Evolutionary conservation across 2,797 vertebrate genomes (phyloP).

Genomic region (Poecile montanus): DNA sequence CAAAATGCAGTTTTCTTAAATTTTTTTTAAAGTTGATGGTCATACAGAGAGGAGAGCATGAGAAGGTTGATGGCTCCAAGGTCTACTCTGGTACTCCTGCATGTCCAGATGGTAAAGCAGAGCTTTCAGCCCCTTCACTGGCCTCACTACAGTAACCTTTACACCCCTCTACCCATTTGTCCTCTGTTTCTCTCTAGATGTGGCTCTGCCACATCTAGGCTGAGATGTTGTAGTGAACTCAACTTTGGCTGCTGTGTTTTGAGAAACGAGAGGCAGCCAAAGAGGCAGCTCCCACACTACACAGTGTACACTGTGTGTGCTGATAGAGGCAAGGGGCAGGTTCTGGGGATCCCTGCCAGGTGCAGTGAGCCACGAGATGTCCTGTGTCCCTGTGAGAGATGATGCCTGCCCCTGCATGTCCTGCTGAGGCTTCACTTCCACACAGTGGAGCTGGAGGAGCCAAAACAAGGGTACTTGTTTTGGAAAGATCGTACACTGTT

Average conservation of each 20-base stretch:
- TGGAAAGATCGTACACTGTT: not conserved
- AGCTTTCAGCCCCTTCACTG: not conserved
- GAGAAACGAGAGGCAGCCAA: not conserved
- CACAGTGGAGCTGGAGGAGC: not conserved
- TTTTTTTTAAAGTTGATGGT: not conserved
- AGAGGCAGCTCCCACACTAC: not conserved
- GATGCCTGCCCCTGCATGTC: not conserved
- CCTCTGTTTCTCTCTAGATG: not conserved
- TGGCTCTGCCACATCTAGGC: not conserved
- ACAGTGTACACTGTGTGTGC: accelerated
- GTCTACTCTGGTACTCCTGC: not conserved
- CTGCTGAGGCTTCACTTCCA: not conserved
- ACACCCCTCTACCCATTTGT: not conserved
- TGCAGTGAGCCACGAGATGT: not conserved
- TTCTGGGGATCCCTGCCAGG: not conserved
- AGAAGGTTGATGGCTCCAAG: not conserved
- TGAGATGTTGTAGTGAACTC: not conserved
- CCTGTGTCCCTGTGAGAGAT: accelerated
- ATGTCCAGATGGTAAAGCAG: not conserved
- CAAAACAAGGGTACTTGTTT: not conserved
- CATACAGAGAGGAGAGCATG: not conserved
- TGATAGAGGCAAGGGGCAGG: accelerated
- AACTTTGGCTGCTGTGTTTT: not conserved
- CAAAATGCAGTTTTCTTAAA: not conserved
- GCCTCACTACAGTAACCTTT: not conserved